These are phyloP conservation scores for Neotoxoptera formosana DNA, from an alignment of 1,140 invertebrate genomes.

Conservation along the genomic window DNA sequence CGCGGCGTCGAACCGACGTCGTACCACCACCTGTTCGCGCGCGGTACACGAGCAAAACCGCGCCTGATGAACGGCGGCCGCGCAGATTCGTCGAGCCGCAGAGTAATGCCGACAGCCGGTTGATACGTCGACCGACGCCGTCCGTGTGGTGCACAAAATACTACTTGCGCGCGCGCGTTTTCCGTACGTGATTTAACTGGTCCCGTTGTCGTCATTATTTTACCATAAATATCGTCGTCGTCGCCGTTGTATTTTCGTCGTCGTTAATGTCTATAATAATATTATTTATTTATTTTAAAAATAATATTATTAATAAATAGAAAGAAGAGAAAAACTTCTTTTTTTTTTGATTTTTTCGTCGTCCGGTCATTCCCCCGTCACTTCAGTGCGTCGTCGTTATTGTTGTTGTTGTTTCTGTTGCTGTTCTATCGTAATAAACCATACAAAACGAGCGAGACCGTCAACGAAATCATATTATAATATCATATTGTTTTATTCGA, in stretches of 20 bases:
- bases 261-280: neutral
- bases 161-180: slow-evolving; percentile 6
- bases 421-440: slow-evolving; percentile 6
- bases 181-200: slow-evolving; percentile 15
- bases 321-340: neutral
- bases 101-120: slow-evolving; percentile 50
- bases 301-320: neutral
- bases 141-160: slow-evolving; percentile 26
- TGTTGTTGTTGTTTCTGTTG: neutral
- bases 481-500: neutral
- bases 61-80: neutral
- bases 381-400: neutral
- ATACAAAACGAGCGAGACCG: neutral
- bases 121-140: slow-evolving; percentile 35
- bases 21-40: slow-evolving; percentile 28
- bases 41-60: neutral
- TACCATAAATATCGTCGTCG: neutral
- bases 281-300: neutral
- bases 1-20: neutral
- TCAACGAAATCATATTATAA: neutral
- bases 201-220: neutral
- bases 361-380: neutral
- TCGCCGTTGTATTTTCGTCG: neutral
- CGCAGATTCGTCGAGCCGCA: neutral
- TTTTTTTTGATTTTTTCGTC: neutral